Base-by-base conservation (phyloP, 2,113 vertebrate genomes). In the Ctenodactylus gundi region DNA sequence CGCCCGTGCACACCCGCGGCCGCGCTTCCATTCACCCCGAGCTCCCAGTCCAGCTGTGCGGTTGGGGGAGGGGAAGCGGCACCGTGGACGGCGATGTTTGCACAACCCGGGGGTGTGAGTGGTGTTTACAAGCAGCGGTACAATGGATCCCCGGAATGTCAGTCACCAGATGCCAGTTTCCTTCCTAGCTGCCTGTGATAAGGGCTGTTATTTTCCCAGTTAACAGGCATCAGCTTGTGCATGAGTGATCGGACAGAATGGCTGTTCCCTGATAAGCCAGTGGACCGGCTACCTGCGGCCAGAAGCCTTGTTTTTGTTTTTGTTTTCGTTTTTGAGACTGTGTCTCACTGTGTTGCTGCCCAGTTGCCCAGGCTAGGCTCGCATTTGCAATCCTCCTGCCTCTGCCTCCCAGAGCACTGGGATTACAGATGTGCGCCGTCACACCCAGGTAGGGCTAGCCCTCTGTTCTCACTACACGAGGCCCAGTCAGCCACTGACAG, bases 161-260 rank as follows among this genome's bases (percentile, higher is more conserved):
- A 3, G 85, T 76, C 91, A 88, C 76, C 20, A 18, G 77, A 91
- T 91, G 76, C 75, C 81, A 93, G 82, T 77, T 77, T 90, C 67
- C 64, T 70, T 20, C 77, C 84, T 86, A 62, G 88, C 89, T 84
- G 81, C 49, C 78, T 9, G 17, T 67, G 88, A 89, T 94, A 96
- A 95, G 60, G 51, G 82, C 46, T 86, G 91, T 84, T 92, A 75
- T 93, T 94, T 76, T 86, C 73, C 80, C 36, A 51, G 84, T 70
- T 92, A 91, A 93, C 62, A 68, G 57, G 46, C 44, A 88, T 88
- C 49, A 88, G 78, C 39, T 81, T 80, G 39, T 41, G 39, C 86
- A 25, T 53, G 60, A 15, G 72, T 31, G 53, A 10, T 41, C 77
- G 73, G 84, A 87, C 31, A 27, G 31, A 62, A 67, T 3, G n/a